Evolutionary conservation across 2,797 vertebrate species (phyloP), one percentile per base, ranked within the genome.

Genomic region (Diglossa cyanea): DNA sequence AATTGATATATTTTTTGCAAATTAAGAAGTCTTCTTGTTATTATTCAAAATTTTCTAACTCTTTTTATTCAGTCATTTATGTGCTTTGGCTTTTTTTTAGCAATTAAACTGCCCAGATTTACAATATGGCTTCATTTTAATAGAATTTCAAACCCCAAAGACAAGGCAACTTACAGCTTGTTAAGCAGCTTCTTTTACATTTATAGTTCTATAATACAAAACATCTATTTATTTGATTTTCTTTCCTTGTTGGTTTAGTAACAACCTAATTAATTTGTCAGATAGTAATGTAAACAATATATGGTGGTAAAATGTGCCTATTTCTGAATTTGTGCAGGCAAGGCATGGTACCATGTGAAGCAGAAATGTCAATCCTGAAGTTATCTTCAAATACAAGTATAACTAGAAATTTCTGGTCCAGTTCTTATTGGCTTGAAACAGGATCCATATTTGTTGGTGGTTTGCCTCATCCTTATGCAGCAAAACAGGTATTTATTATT

Each of bases 391-490:
- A 98, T 95, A 95, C 86, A 95, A 98, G 96, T 13, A 24, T 61
- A 39, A 72, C 94, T 37, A 97, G 95, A 85, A 98, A 97, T 96
- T 96, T 96, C 61, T 93, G 95, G 97, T 88, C 97, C 60, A 96
- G 95, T 89, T 70, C 96, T 30, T 79, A 93, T 51, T 74, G 94
- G 70, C 96, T 95, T 88, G 95, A 96, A 95, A 98, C 97, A 10
- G 98, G 97, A 54, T 97, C 95, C 45, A 2, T 99, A 68, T 99
- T 98, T 91, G 58, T 98, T 37, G 98, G 98, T 15, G 98, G 98
- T 37, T 95, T 99, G 86, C 98, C 98, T 53, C 91, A 94, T 57
- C 87, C 9, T 28, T 97, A 97, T 78, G 77, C 72, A 70, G 77
- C 80, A 75, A 97, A 96, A 78, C 95, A 98, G 98, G 98, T 99